These are phyloP conservation scores for Megaustenia siamemsis DNA, from an alignment of 2,888 invertebrate species.

Conservation along the genomic window DNA sequence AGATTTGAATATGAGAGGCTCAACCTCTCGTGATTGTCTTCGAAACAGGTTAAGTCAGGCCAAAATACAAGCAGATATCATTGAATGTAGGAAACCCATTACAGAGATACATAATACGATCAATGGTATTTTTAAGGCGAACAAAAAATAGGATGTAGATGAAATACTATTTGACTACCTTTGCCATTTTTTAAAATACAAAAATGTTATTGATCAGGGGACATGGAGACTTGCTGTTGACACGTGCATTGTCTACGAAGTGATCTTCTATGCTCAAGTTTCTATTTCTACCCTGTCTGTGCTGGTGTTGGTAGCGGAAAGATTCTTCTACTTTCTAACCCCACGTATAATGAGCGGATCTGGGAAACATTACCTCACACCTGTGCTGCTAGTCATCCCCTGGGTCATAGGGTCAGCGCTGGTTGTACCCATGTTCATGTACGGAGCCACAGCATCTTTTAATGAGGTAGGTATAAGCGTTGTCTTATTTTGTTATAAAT, in stretches of 20 bases:
- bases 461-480: conserved; percentile 1
- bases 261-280: conserved; percentile 57
- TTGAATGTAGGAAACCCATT: too few species aligned
- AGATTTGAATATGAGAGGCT: too few species aligned
- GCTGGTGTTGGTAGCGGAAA: conserved; percentile 55
- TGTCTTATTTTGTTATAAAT: not conserved
- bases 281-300: conserved; percentile 55
- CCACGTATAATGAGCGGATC: conserved; percentile 39
- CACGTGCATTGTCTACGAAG: conserved; percentile 54
- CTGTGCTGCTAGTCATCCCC: conserved; percentile 42
- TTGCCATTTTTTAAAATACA: too few species aligned
- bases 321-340: conserved; percentile 57
- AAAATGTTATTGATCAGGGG: too few species aligned
- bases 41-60: too few species aligned
- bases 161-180: too few species aligned
- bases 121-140: too few species aligned
- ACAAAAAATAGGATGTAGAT: too few species aligned
- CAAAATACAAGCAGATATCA: too few species aligned
- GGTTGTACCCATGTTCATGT: conserved; percentile 51
- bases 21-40: too few species aligned
- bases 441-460: conserved; percentile 29
- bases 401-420: conserved; percentile 54
- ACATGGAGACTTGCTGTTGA: conserved; percentile 36
- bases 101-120: too few species aligned
- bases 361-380: not conserved